Evolutionary conservation across 2,888 invertebrate species (phyloP), one percentile per base, ranked within the genome.

Genomic region (Agonopterix alstromeriana): DNA sequence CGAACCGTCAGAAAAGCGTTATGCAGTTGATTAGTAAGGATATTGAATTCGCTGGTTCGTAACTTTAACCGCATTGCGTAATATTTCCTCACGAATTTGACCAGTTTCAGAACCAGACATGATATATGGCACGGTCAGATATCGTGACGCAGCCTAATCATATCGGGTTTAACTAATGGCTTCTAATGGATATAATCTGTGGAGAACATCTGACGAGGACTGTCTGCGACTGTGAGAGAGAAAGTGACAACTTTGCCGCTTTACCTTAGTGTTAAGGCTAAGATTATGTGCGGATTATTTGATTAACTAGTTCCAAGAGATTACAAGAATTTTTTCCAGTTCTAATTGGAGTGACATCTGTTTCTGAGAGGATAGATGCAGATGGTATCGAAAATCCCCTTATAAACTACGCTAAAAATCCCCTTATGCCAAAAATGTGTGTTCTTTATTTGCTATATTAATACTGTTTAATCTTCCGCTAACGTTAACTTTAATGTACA

Each of bases 141-240:
- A 69, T 82, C 82, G 83, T 85, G 86, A 81, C 80, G 71, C 60
- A 72, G 63, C 70, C 80, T 79, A 81, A 82, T 85, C 82, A 80
- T 83, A 84, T 82, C 83, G 75, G 82, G 85, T 81, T 82, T 82
- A 84, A 77, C 78, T 86, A 87, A 87, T 87, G 86, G 86, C 75
- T 77, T 72, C 82, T 87, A 86, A 86, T 87, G 83, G 82, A 77
- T 78, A 81, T 84, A 75, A 86, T 86, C 83, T 65, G 65, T 60
- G 70, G 75, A 77, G 79, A 76, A 65, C 78, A 85, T 87, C 86
- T 75, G 77, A 78, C 70, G 74, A 74, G 61, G 65, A 67, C 73
- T 72, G 78, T 73, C 73, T 70, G 68, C 74, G 68, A 65, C 65
- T 53, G 61, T 51, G 36, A 4, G 51, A 65, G 83, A 78, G 85